A percentile compares a stretch with the other conserved stretches of the same genome.
These are phyloP conservation scores for Corythoichthys intestinalis DNA, from an alignment of 2,113 vertebrate species.

Conservation along the genomic window DNA sequence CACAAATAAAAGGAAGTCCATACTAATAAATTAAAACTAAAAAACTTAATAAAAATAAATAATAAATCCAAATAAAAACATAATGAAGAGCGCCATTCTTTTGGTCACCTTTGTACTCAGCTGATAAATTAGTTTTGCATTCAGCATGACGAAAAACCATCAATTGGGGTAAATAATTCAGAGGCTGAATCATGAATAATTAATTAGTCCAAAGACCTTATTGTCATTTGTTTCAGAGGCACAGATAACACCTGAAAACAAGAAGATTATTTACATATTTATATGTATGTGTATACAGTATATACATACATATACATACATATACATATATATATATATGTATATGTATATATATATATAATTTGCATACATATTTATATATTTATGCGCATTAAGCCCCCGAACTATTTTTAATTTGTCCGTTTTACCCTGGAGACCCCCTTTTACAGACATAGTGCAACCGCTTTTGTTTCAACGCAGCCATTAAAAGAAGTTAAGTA, in stretches of 20 bases:
- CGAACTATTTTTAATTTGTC: no score
- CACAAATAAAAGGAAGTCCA: no score
- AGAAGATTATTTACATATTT: constrained; percentile 1
- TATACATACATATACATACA: not conserved
- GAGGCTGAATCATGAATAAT: constrained; percentile 81
- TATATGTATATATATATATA: not conserved
- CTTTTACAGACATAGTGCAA: no score
- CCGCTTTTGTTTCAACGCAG: no score
- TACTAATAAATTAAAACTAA: no score
- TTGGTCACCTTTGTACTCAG: constrained; percentile 46
- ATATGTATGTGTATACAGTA: not conserved
- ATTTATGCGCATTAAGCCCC: no score
- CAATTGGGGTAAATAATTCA: constrained; percentile 98
- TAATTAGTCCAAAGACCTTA: constrained; percentile 82
- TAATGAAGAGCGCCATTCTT: constrained; percentile 43
- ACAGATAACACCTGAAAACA: constrained; percentile 66
- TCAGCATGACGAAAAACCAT: constrained; percentile 85
- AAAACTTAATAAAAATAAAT: not conserved
- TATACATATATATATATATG: no score
- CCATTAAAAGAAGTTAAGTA: no score
- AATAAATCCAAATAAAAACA: constrained; percentile 17
- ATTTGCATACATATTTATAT: not conserved
- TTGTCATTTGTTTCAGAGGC: constrained; percentile 71
- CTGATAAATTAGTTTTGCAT: constrained; percentile 49
- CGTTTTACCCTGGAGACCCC: no score